phyloP scores from a whole-genome alignment of 2,113 vertebrate genomes.

The Meles meles region DNA sequence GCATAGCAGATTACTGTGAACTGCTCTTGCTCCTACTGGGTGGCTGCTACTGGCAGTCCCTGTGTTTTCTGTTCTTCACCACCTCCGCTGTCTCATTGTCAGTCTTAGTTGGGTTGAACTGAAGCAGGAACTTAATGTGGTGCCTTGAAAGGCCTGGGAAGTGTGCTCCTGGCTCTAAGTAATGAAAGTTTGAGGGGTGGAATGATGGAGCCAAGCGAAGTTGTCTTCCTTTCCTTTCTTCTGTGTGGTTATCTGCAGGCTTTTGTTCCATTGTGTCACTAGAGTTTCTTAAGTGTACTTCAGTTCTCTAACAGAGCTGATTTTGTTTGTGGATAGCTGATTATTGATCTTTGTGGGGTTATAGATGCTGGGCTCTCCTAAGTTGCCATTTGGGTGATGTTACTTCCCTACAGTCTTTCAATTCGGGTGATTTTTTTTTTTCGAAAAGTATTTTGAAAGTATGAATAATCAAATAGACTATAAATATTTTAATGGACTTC shows the following conservation, averaged over 20 bases:
- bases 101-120: neutral
- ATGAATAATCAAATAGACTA: neutral
- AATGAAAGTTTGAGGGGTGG: too few relatives aligned
- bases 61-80: neutral
- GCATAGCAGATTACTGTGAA: neutral
- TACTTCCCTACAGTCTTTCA: neutral
- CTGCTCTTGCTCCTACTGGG: neutral
- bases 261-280: neutral
- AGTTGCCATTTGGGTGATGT: neutral
- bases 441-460: neutral
- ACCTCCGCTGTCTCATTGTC: neutral
- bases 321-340: neutral
- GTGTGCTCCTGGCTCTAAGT: neutral
- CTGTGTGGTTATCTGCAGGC: neutral
- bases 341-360: neutral
- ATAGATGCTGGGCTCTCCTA: neutral
- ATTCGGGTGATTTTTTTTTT: neutral
- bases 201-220: neutral
- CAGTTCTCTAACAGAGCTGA: neutral
- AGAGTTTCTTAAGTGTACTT: neutral
- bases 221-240: neutral
- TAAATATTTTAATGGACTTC: neutral
- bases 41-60: neutral
- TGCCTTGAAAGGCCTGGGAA: neutral
- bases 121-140: neutral